phyloP scores from a whole-genome alignment of 2,888 invertebrate genomes.

The Andrena minutula region DNA sequence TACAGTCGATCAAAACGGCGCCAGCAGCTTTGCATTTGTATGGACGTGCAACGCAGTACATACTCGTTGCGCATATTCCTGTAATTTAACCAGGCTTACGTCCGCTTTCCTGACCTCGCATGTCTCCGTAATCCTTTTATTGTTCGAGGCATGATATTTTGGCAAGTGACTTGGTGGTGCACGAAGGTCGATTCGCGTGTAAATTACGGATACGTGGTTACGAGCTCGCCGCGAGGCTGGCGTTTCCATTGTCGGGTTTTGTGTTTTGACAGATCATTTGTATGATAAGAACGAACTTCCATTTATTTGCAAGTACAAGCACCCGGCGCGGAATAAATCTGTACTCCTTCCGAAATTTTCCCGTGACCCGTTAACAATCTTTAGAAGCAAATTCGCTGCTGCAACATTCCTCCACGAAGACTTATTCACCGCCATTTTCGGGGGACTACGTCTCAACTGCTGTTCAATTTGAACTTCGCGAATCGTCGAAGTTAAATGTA shows the following conservation, averaged over 20 bases:
- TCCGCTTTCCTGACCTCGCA: slow-evolving; percentile 53
- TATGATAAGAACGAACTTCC: slow-evolving; percentile 39
- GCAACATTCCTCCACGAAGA: background rate
- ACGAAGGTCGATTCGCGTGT: slow-evolving; percentile 54
- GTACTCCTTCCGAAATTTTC: background rate
- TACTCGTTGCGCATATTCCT: slow-evolving; percentile 27
- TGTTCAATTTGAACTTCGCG: background rate
- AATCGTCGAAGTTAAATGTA: no score
- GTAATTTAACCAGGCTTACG: slow-evolving; percentile 27
- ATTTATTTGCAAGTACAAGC: slow-evolving; percentile 35
- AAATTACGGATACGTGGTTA: slow-evolving; percentile 48
- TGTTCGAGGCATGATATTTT: slow-evolving; percentile 49
- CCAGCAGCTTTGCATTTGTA: background rate
- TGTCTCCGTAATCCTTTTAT: slow-evolving; percentile 47
- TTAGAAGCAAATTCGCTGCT: background rate
- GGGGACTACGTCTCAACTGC: background rate
- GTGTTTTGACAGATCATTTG: slow-evolving; percentile 54
- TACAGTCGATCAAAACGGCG: background rate
- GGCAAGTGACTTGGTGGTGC: slow-evolving; percentile 27
- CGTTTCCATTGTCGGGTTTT: slow-evolving; percentile 37
- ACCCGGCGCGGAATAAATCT: slow-evolving; percentile 33
- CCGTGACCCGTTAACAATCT: background rate
- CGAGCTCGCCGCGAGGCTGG: slow-evolving; percentile 14
- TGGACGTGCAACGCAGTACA: background rate
- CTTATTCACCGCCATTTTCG: background rate